These are phyloP conservation scores for Drosophila chauvacae DNA, from an alignment of 1,140 invertebrate genomes.

Conservation along the genomic window DNA sequence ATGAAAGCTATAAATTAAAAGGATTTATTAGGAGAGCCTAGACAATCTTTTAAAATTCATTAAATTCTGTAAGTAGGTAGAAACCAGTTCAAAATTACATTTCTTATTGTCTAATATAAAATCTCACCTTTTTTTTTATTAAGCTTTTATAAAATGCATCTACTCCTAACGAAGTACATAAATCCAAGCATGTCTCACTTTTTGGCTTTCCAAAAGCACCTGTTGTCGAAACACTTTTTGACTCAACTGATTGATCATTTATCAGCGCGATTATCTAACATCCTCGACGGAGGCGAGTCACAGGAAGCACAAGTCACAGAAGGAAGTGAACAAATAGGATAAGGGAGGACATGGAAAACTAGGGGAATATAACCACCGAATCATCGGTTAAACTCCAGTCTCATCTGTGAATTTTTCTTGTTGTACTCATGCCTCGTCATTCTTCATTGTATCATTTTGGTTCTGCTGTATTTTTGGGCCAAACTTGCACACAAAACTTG, in stretches of 20 bases:
- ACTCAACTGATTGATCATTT: conserved; percentile 23
- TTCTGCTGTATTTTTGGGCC: conserved; percentile 9
- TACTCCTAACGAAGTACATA: neutral
- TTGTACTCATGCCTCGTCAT: conserved; percentile 11
- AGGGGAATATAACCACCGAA: conserved; percentile 14
- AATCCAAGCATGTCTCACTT: neutral
- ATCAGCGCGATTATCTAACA: conserved; percentile 20
- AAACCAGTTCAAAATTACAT: neutral
- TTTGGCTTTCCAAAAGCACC: neutral
- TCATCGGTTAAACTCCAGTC: conserved; percentile 17
- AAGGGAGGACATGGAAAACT: conserved; percentile 5
- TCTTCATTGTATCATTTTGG: conserved; percentile 24
- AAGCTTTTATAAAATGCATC: neutral
- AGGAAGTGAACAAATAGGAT: conserved; percentile 8
- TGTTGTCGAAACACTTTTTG: conserved; percentile 31
- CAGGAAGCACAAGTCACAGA: neutral
- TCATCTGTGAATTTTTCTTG: neutral
- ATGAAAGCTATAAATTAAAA: neutral
- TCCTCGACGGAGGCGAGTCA: neutral
- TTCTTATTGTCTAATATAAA: neutral
- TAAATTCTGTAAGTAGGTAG: neutral
- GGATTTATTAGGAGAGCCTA: neutral
- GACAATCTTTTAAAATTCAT: neutral
- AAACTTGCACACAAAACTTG: conserved; percentile 54
- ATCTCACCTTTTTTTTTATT: neutral